Evolutionary conservation across 2,797 vertebrate species (phyloP), one percentile per base, ranked within the genome.

Genomic region (Eulemur coronatus): DNA sequence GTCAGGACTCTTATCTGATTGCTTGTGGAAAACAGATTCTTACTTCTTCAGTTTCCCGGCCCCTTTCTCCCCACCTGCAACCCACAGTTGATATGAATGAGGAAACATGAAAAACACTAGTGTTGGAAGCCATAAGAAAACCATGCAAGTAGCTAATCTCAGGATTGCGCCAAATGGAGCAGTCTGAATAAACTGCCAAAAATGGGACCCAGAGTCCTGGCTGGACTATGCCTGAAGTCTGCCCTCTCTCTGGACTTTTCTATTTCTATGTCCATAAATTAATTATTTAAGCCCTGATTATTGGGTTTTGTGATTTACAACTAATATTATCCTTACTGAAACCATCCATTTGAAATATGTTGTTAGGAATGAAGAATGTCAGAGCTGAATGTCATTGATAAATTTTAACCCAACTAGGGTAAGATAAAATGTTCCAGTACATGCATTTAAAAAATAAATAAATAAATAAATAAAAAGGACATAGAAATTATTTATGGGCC

Each of bases 401-500:
- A 59, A 90, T 35, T 92, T 94, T 79, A 96, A 85, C 13, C 95
- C 14, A 57, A 72, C 33, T 75, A 67, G 67, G 57, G 75, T 6
- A 82, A 91, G 69, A 65, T 65, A 82, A 96, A 92, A 80, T 86
- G 50, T 65, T 84, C 35, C 43, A 73, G n/a, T 85, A 35, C 30
- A 52, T 88, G 85, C 24, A 55, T 50, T 90, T 82, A 76, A 85
- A 76, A 90, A 78, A 7, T 67, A 90, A 78, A 3, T 4, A 59
- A 8, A 57, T 41, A 41, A 41, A 55, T 24, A 86, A 89, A 95
- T 57, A 79, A 57, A 81, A 67, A 70, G 14, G 46, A 50, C 38
- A 57, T 12, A 86, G 57, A 84, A 94, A 95, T 89, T 80, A 95
- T 87, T 80, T 93, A 55, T 73, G n/a, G 41, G 73, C n/a, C 61